Evolutionary conservation across 2,113 vertebrate species (phyloP), one percentile per base, ranked within the genome.

Genomic region (Pyrgilauda ruficollis): DNA sequence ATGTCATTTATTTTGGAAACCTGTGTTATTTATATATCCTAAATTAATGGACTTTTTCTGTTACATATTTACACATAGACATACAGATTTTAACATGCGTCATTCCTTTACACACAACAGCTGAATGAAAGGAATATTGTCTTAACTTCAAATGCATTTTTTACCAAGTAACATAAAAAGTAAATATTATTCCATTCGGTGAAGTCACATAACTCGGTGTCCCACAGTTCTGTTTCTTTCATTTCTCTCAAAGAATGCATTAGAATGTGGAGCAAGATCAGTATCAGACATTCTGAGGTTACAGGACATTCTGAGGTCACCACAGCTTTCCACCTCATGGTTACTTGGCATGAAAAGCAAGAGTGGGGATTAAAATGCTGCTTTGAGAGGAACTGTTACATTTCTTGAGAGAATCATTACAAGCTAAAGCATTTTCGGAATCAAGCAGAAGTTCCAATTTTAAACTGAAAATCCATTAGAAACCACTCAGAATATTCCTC

Each of bases 151-250:
- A 46, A 39, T 3, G 22, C 13, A 21, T 27, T 39, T 59, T 67
- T 14, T 18, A 23, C 18, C 0, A 0, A 20, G 37, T 46, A n/a
- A n/a, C 10, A 39, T 9, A 84, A 33, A 35, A 67, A 86, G 15
- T 23, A 88, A 85, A 59, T 52, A 72, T 12, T 79, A 43, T 61
- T 68, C 16, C 9, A 19, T 24, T 20, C 87, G 16, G 14, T 52
- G 28, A 73, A 73, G 47, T 37, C 39, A 83, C 50, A 52, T 19
- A 77, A 39, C 50, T 77, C 47, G 14, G 26, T 66, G 33, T 9
- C 33, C 31, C 24, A 62, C 22, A 43, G 1, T 33, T 63, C 28
- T 58, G 5, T 50, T 76, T 73, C 30, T 68, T 83, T 61, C 16
- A 23, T 91, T 78, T 39, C 3, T 37, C 66, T 79, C 35, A 63